A percentile compares a stretch with the other conserved stretches of the same genome.
These are phyloP conservation scores for Stylophora pistillata DNA, from an alignment of 64 coral and sea anemone genomes.

Conservation along the genomic window DNA sequence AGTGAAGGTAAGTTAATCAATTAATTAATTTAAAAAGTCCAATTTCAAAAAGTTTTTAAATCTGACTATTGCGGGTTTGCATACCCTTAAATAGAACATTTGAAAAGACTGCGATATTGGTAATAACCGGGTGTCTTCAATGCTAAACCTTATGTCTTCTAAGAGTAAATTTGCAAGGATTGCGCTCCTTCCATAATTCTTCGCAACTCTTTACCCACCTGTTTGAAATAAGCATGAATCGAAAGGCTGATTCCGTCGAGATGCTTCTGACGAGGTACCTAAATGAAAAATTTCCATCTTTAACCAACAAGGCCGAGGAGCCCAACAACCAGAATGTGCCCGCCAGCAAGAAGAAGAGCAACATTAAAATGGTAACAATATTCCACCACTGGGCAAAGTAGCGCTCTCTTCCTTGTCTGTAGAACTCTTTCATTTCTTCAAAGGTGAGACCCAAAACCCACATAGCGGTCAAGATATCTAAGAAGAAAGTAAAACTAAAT, in stretches of 20 bases:
- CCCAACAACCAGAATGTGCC: slow-evolving; percentile 57
- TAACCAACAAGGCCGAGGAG: neutral
- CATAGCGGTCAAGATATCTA: slow-evolving; percentile 47
- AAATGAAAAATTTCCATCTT: neutral
- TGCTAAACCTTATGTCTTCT: neutral
- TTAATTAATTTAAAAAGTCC: no score
- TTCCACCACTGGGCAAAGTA: slow-evolving; percentile 83
- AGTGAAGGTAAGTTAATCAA: no score
- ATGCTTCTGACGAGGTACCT: neutral
- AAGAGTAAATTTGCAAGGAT: neutral
- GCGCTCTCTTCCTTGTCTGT: slow-evolving; percentile 56
- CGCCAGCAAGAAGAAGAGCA: slow-evolving; percentile 34
- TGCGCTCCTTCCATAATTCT: neutral
- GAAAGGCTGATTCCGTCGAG: slow-evolving; percentile 3
- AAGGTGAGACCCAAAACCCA: slow-evolving; percentile 53
- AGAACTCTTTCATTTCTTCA: slow-evolving; percentile 54
- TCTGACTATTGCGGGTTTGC: no score
- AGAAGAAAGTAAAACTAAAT: neutral
- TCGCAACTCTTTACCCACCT: neutral
- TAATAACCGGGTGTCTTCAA: neutral
- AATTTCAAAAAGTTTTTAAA: no score
- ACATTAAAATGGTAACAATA: slow-evolving; percentile 54
- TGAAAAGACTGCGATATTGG: no score
- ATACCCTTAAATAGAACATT: no score
- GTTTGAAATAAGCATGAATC: neutral